Evolutionary conservation across 1,140 invertebrate species (phyloP), one percentile per base, ranked within the genome.

Genomic region (Sesamia nonagrioides): DNA sequence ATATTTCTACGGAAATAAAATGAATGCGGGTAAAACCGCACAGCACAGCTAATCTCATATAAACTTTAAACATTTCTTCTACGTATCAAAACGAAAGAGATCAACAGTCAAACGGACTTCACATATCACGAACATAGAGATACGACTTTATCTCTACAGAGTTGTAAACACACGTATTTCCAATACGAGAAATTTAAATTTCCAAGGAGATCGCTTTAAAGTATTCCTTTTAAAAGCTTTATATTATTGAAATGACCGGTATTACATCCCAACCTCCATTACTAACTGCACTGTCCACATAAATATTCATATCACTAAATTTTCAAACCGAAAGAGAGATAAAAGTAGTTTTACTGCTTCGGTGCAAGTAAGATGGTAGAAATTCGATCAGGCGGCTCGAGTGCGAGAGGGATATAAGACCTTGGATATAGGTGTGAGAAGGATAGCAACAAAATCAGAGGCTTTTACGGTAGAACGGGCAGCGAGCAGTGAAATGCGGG

Each of bases 381-480:
- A 93, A 92, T 91, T 94, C 89, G 92, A 94, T 94, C 91, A 91
- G 83, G 83, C 89, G 82, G 84, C 88, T 82, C 85, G 78, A 82
- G 91, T 84, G 86, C 66, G 86, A 93, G 77, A 45, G 87, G 86
- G 86, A 94, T 56, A 48, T 63, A 61, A 72, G 27, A 84, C 72
- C 77, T 27, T 35, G 82, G 45, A 21, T 33, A 42, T 48, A 42
- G 27, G 82, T 74, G 79, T 60, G 87, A 89, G 82, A 78, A 88
- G 90, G 85, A 90, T 82, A 82, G 82, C 82, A 60, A 80, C 48
- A 79, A 82, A 88, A 91, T 89, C 92, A 90, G 91, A 91, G 91
- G 92, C 91, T 94, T 92, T 94, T 94, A 94, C 92, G 92, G 92
- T 94, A 94, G 92, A 94, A 83, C 89, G 89, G 89, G 87, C 92